phyloP scores from a whole-genome alignment of 2,797 vertebrate genomes.

The Hylomyscus alleni region DNA sequence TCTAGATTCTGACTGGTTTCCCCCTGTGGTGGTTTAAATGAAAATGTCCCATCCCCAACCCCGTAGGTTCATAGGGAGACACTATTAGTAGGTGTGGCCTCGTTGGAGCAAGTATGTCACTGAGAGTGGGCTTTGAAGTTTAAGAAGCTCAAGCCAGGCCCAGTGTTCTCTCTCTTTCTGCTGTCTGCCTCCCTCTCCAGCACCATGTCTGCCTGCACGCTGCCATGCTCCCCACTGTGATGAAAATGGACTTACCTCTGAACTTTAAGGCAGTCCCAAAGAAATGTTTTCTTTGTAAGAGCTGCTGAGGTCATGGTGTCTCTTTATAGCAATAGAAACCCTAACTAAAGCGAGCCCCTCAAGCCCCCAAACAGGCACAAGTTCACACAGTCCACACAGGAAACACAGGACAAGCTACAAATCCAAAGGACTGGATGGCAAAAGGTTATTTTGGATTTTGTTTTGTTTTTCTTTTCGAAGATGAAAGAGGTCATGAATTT shows the following conservation, averaged over 20 bases:
- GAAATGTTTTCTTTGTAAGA: not conserved
- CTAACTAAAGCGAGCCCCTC: not conserved
- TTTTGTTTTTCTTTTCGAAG: not conserved
- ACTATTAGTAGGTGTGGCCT: not conserved
- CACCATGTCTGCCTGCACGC: not conserved
- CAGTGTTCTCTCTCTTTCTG: not conserved
- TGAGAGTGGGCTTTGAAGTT: not conserved
- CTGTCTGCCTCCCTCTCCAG: not conserved
- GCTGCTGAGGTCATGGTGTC: too few species aligned
- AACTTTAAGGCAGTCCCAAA: not conserved
- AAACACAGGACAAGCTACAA: not conserved
- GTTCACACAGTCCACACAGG: not conserved
- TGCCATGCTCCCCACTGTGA: not conserved
- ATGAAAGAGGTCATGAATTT: constrained; percentile 38
- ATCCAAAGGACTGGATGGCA: not conserved
- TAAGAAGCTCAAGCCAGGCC: not conserved
- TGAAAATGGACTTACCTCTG: not conserved
- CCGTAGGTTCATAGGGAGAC: not conserved
- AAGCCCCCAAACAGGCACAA: not conserved
- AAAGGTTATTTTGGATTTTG: not conserved
- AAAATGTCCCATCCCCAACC: not conserved
- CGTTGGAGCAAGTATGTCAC: not conserved
- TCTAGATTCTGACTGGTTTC: not conserved
- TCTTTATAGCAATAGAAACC: not conserved
- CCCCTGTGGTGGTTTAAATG: not conserved